Evolutionary conservation across 1,140 invertebrate genomes (phyloP), one percentile per base, ranked within the genome.

Genomic region (Leptoteleia sp.): DNA sequence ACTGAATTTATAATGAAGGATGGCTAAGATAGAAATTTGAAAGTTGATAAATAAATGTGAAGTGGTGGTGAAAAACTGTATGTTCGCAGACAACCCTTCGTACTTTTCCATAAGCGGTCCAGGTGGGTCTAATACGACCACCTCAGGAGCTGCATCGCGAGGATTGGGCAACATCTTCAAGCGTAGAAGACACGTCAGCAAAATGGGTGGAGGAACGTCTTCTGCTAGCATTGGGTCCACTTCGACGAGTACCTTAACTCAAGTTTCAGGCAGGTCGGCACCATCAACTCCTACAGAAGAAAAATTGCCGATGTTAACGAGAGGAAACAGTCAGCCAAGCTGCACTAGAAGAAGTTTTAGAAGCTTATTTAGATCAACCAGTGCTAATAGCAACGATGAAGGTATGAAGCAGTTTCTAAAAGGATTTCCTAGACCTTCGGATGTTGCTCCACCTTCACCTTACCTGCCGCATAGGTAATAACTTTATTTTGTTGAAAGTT

Each of bases 61-160:
- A 48, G 48, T 50, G 55, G 12, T 42, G 43, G 55, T 45, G 29
- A 52, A 31, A 43, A 62, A 43, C 25, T 70, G 75, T 67, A 79
- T 81, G 79, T 78, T 88, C 82, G 68, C 91, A 92, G 92, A 92
- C 86, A 92, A 92, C 81, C 92, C 92, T 3, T 92, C 91, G 52
- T 92, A 92, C 71, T 92, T 92, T 82, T 89, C 91, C 64, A 73
- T 92, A 45, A 85, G 89, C 17, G 65, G 47, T 77, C 61, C 70
- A 57, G 54, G 77, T 76, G 55, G 75, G 25, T 77, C 57, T 13
- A 70, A 37, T 17, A 0, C 52, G 47, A 37, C 52, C 57, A 40
- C 54, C 6, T 75, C 68, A 27, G 54, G 57, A 25, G 35, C 73
- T 29, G 19, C 68, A 4, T 55, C 77, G 19, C 76, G 79, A 37